Base-by-base conservation (phyloP, 1,140 invertebrate species). In the Armadillidium nasatum region DNA sequence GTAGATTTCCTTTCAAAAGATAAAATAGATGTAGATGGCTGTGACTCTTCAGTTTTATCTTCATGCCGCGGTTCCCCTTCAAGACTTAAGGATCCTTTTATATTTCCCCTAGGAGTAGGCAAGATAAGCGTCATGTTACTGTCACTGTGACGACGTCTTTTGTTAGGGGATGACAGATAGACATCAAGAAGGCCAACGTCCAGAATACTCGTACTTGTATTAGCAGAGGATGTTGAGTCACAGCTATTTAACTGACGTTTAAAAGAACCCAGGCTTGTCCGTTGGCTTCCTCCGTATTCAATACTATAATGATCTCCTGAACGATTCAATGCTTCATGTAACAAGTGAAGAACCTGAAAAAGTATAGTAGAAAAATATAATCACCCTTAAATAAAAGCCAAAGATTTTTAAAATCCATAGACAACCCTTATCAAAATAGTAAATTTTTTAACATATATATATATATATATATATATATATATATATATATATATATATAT, bases 281-380 rank as follows among this genome's bases (percentile, higher is more conserved):
- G 77, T 54, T 78, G 74, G 15, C 50, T 54, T 10, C 79, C 79
- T 44, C 77, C 79, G 71, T 80, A 80, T 67, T 80, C 79, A 23
- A 80, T 80, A 43, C 79, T 80, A 66, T 80, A 80, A 70, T 80
- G 79, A 44, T 80, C 79, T 44, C 79, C 79, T 21, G 79, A 80
- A 21, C 77, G 79, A 71, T 78, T 80, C 79, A 80, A 74, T 9
- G 79, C 79, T 44, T 80, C 79, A 66, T 80, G 79, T 21, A 80
- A 72, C 66, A 80, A 74, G 68, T 77, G 76, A 72, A 80, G 45
- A 44, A 80, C 79, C 79, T 80, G 72, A n/a, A 6, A 66, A 60
- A 9, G 67, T 22, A 70, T 50, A 50, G 15, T 15, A 50, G n/a
- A n/a, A n/a, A n/a, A n/a, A n/a, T n/a, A n/a, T n/a, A n/a, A n/a